Evolutionary conservation across 2,113 vertebrate species (phyloP).

Genomic region (Gallinago media): DNA sequence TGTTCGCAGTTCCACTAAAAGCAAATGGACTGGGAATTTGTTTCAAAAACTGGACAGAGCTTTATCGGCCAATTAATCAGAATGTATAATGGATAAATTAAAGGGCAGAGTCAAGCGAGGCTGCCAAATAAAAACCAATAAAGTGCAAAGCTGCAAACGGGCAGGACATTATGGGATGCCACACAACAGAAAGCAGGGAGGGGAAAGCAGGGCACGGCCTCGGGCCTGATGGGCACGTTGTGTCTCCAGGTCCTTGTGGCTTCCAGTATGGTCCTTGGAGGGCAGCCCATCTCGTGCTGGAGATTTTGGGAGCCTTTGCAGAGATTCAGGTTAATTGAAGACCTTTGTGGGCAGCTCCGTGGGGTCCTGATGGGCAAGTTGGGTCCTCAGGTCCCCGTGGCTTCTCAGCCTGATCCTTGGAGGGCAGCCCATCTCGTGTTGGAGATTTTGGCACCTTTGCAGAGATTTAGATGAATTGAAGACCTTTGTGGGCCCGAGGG

Average conservation of each 20-base stretch:
- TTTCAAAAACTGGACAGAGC: slow-evolving; percentile 64
- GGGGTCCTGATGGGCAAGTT: not conserved
- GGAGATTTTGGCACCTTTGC: not conserved
- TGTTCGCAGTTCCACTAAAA: slow-evolving; percentile 54
- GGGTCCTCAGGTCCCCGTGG: not conserved
- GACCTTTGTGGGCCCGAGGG: not conserved
- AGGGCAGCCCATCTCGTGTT: too few species aligned
- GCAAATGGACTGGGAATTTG: slow-evolving; percentile 68
- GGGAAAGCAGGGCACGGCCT: accelerated
- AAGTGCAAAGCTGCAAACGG: slow-evolving; percentile 59
- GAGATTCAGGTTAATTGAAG: not conserved
- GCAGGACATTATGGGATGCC: slow-evolving; percentile 42
- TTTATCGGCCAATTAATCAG: slow-evolving; percentile 74
- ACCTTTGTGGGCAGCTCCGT: not conserved
- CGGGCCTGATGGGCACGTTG: accelerated
- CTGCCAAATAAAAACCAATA: slow-evolving; percentile 70
- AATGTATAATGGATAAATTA: slow-evolving; percentile 71
- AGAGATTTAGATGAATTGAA: not conserved
- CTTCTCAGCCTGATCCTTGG: not conserved
- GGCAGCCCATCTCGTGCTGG: not conserved
- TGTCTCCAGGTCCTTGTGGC: not conserved
- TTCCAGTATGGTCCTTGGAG: not conserved
- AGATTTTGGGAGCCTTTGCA: not conserved
- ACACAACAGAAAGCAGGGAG: not conserved
- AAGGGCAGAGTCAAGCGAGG: slow-evolving; percentile 62